Evolutionary conservation across 2,888 invertebrate genomes (phyloP).

Genomic region (Drosophila pseudotakahashii): DNA sequence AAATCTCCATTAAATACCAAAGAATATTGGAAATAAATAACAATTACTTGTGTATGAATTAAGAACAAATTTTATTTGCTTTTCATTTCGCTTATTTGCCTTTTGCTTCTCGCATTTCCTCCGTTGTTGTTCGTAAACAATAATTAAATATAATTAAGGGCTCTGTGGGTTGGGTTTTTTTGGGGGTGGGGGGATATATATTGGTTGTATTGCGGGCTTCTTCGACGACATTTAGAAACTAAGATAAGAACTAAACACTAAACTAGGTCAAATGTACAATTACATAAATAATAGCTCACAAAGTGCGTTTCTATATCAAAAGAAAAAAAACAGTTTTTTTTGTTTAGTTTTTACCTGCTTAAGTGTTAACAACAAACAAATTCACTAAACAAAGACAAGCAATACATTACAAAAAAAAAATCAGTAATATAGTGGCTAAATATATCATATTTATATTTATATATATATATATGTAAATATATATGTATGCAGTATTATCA

Average conservation of each 20-base stretch:
- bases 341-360: conserved; percentile 59
- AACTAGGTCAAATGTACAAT: conserved; percentile 60
- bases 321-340: conserved; percentile 53
- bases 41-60: conserved; percentile 28
- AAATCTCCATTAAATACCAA: conserved; percentile 14
- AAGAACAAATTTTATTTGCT: conserved; percentile 54
- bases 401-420: conserved; percentile 40
- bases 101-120: conserved; percentile 23
- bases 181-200: background rate
- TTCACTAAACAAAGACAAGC: conserved; percentile 42
- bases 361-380: conserved; percentile 64
- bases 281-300: conserved; percentile 54
- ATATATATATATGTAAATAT: conserved; percentile 27
- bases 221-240: conserved; percentile 71
- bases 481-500: conserved; percentile 48
- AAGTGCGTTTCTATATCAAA: conserved; percentile 41
- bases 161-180: conserved; percentile 19
- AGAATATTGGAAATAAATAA: conserved; percentile 12
- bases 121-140: conserved; percentile 35
- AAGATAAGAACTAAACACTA: conserved; percentile 76
- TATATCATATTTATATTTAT: conserved; percentile 36
- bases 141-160: conserved; percentile 50
- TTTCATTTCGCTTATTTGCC: conserved; percentile 40
- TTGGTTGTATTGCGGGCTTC: conserved; percentile 24
- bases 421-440: conserved; percentile 51